phyloP scores from a whole-genome alignment of 37 sponge, comb jelly and placozoan genomes.

The Spongilla lacustris region DNA sequence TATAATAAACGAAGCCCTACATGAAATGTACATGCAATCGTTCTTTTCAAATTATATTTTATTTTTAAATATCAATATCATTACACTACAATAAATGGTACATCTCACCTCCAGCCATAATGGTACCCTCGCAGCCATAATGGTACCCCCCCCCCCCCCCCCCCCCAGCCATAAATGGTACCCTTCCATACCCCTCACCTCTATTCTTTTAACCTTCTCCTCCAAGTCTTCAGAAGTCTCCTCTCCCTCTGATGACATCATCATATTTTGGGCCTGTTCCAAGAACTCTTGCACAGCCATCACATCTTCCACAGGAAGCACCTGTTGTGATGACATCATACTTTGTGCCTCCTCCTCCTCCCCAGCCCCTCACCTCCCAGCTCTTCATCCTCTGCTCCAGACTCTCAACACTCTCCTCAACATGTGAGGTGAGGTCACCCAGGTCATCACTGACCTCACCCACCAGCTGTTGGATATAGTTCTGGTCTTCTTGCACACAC shows the following conservation, averaged over 20 bases:
- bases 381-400: constrained; percentile 60
- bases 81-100: too few species aligned
- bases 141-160: too few species aligned
- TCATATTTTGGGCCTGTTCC: constrained; percentile 9
- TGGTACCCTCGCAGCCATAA: too few species aligned
- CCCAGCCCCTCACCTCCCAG: constrained; percentile 40
- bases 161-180: too few species aligned
- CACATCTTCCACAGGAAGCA: constrained; percentile 75
- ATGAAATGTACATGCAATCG: too few species aligned
- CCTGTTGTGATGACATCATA: constrained; percentile 15
- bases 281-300: constrained; percentile 62
- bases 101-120: too few species aligned
- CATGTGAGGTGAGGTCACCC: constrained; percentile 11
- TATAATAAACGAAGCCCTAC: too few species aligned
- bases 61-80: too few species aligned
- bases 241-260: constrained; percentile 27
- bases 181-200: constrained; percentile 9
- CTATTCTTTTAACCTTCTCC: constrained; percentile 49
- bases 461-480: constrained; percentile 11
- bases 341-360: neutral
- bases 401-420: neutral
- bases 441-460: constrained; percentile 8
- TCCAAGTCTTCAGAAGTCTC: constrained; percentile 36
- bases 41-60: too few species aligned
- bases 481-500: constrained; percentile 24